These are phyloP conservation scores for Cyanocitta stelleri DNA, from an alignment of 2,113 vertebrate species.

Conservation along the genomic window DNA sequence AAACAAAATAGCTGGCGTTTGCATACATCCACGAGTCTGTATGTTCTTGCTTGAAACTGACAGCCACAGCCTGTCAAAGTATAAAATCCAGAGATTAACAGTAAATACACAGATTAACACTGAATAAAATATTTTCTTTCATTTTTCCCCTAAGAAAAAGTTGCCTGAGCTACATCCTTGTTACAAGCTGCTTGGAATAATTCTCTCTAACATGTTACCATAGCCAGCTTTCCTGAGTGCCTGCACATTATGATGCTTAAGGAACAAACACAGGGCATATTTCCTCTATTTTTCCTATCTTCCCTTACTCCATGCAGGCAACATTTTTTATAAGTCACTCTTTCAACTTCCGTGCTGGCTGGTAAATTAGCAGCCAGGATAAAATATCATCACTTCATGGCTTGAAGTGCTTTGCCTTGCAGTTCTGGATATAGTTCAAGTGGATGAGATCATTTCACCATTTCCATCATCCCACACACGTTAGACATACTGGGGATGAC, in stretches of 20 bases:
- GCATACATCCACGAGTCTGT: background rate
- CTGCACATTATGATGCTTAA: background rate
- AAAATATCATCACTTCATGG: background rate
- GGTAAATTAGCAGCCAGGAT: background rate
- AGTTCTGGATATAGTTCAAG: background rate
- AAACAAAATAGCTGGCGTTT: background rate
- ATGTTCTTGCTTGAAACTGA: background rate
- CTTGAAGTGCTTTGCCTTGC: background rate
- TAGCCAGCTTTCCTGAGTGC: background rate
- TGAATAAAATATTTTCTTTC: background rate
- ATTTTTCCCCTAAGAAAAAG: background rate
- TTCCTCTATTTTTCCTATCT: background rate
- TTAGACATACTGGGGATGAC: background rate
- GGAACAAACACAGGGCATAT: background rate
- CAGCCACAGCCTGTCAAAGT: background rate
- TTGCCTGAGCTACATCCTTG: background rate
- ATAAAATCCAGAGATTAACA: background rate
- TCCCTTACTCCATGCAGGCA: background rate
- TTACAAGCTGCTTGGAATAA: background rate
- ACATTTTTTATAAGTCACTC: background rate
- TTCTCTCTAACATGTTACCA: background rate
- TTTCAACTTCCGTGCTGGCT: background rate
- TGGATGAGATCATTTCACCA: background rate
- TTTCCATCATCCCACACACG: background rate
- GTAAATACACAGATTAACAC: background rate